These are phyloP conservation scores for Trinectes maculatus DNA, from an alignment of 2,113 vertebrate species.

Conservation along the genomic window DNA sequence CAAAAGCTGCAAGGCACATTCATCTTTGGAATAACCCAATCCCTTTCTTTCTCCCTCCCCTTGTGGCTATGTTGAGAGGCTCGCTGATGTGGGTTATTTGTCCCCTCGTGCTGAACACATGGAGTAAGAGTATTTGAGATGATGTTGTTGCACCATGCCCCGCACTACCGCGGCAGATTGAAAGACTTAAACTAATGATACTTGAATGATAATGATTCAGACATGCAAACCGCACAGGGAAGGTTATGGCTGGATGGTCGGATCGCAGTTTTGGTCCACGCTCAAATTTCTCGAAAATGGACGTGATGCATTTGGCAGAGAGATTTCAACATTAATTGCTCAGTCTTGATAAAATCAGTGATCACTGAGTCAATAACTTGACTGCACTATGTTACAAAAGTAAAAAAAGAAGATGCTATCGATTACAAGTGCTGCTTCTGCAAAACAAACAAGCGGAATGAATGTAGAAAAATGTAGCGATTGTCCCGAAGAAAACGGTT, in stretches of 20 bases:
- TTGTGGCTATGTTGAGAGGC: constrained; percentile 73
- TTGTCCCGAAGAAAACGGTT: neutral
- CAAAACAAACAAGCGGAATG: neutral
- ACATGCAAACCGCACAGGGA: neutral
- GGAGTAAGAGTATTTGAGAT: constrained; percentile 63
- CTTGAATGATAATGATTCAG: constrained; percentile 20
- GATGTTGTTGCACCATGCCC: constrained; percentile 48
- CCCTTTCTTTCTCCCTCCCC: constrained; percentile 62
- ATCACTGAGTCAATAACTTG: neutral
- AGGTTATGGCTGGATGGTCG: neutral
- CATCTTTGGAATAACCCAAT: constrained; percentile 83
- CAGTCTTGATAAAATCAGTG: too few species aligned
- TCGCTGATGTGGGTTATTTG: constrained; percentile 78
- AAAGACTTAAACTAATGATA: constrained; percentile 9
- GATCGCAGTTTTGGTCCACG: neutral
- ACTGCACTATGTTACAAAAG: neutral
- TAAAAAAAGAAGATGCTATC: neutral
- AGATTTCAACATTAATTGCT: neutral
- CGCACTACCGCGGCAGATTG: constrained; percentile 33
- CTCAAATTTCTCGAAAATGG: neutral
- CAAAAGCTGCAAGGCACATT: constrained; percentile 81
- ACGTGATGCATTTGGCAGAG: neutral
- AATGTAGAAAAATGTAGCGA: neutral
- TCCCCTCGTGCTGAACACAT: constrained; percentile 71
- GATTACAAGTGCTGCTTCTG: neutral